A percentile compares a stretch with the other conserved stretches of the same genome.
Evolutionary conservation across 2,888 invertebrate species (phyloP).

Genomic region (Sturmia bella): DNA sequence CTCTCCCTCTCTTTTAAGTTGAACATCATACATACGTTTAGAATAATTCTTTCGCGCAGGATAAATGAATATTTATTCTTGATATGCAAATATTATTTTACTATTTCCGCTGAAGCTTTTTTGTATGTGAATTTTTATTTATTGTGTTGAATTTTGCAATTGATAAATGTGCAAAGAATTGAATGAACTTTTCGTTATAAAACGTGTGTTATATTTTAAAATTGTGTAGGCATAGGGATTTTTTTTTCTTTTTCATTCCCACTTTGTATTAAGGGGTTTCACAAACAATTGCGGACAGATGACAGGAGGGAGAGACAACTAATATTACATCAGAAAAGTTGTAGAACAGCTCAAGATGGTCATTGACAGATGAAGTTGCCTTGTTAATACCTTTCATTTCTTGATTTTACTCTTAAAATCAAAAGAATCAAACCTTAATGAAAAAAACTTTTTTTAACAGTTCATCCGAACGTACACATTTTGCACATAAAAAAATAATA

Average conservation of each 20-base stretch:
- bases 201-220: constrained; percentile 12
- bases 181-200: constrained; percentile 35
- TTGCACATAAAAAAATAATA: no score
- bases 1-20: neutral
- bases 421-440: no score
- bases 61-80: constrained; percentile 41
- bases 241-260: neutral
- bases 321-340: no score
- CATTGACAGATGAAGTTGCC: no score
- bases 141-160: constrained; percentile 40
- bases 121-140: constrained; percentile 34
- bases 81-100: constrained; percentile 35
- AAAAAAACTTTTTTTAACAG: no score
- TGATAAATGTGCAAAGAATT: constrained; percentile 40
- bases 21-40: neutral
- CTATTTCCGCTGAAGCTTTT: neutral
- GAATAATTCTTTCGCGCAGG: constrained; percentile 21
- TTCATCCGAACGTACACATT: no score
- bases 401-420: no score
- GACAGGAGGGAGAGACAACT: no score
- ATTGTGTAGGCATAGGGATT: constrained; percentile 28
- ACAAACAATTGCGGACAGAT: neutral
- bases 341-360: no score
- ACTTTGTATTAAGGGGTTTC: constrained; percentile 34
- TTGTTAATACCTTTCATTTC: no score